Conservation (phyloP, 2,113 vertebrate species). For the Dasypus novemcinctus region DNA sequence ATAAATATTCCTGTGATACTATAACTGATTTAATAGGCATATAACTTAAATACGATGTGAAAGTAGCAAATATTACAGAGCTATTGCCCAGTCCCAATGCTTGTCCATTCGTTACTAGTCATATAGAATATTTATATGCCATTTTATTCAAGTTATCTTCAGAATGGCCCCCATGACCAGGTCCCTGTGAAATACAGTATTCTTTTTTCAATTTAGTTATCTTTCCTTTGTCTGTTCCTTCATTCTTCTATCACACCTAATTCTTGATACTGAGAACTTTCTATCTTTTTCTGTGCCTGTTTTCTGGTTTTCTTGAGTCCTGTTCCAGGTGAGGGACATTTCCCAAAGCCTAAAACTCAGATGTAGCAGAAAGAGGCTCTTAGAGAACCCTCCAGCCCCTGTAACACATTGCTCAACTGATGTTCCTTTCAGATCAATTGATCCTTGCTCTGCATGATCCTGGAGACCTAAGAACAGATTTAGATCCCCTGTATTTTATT, state of each 20-base stretch:
- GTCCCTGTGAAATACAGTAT: background rate
- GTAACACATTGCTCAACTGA: background rate
- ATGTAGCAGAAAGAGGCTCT: background rate
- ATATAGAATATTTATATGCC: background rate
- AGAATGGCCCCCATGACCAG: background rate
- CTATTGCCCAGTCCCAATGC: background rate
- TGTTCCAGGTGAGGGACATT: background rate
- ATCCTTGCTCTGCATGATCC: too few species aligned
- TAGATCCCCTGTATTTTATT: background rate
- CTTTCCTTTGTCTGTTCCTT: background rate
- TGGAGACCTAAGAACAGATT: background rate
- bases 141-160: background rate
- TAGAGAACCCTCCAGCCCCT: background rate
- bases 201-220: background rate
- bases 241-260: background rate
- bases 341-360: background rate
- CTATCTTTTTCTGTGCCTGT: background rate
- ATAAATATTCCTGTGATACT: background rate
- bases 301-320: background rate
- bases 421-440: background rate
- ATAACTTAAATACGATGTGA: background rate
- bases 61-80: background rate
- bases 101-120: background rate
- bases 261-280: background rate
- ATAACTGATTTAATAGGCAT: background rate